A percentile compares a stretch with the other conserved stretches of the same genome.
Conservation (phyloP, 2,797 vertebrate species). For the Pseudochromis fuscus region DNA sequence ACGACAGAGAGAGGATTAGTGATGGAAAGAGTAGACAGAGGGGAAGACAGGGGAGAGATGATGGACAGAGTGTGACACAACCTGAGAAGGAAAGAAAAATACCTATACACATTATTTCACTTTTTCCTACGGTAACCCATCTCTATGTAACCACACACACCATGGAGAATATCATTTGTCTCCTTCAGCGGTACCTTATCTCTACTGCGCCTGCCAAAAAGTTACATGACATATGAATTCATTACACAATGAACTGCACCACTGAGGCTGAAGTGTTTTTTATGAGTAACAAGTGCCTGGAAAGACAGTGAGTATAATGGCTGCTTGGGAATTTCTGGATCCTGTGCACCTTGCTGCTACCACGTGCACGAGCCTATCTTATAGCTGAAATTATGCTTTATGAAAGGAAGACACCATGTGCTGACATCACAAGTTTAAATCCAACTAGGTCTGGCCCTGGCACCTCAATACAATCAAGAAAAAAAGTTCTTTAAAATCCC, state of each 20-base stretch:
- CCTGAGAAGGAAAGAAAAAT: constrained; percentile 28
- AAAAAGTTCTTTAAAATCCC: neutral
- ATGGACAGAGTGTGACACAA: constrained; percentile 48
- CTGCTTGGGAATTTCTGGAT: constrained; percentile 38
- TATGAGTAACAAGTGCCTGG: constrained; percentile 67
- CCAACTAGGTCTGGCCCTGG: neutral
- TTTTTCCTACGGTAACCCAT: constrained; percentile 41
- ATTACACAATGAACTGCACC: constrained; percentile 51
- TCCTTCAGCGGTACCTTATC: constrained; percentile 55
- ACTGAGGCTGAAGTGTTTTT: constrained; percentile 54
- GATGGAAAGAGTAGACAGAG: constrained; percentile 42
- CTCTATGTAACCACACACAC: constrained; percentile 37
- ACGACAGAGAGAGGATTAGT: constrained; percentile 17
- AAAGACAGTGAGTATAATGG: constrained; percentile 42
- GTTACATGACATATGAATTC: constrained; percentile 65
- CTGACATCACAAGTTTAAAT: constrained; percentile 22
- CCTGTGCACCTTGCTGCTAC: constrained; percentile 59
- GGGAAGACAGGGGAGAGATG: constrained; percentile 13
- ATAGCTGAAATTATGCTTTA: constrained; percentile 37
- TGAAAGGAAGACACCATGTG: constrained; percentile 34
- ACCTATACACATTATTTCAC: constrained; percentile 30
- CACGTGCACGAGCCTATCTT: constrained; percentile 58
- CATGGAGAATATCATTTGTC: constrained; percentile 60
- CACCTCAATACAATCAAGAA: neutral
- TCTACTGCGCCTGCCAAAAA: constrained; percentile 58